Evolutionary conservation across 2,797 vertebrate genomes (phyloP).

Genomic region (Alfaro cultratus): DNA sequence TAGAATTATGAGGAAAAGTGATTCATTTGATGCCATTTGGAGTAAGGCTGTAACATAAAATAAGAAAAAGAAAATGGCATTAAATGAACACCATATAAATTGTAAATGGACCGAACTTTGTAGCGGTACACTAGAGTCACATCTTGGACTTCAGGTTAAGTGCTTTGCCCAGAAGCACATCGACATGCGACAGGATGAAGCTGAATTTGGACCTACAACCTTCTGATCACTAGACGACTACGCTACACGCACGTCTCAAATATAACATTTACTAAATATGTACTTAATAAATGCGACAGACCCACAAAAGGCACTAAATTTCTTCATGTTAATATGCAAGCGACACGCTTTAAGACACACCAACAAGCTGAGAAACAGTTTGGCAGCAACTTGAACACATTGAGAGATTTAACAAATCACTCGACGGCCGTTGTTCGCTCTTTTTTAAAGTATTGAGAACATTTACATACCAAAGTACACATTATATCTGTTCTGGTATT

Average conservation of each 20-base stretch:
- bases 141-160: no score
- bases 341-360: not conserved
- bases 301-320: not conserved
- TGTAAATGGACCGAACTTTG: no score
- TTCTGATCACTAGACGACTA: no score
- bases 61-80: not conserved
- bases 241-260: no score
- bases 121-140: no score
- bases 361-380: not conserved
- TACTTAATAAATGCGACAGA: not conserved
- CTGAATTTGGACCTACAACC: no score
- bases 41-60: not conserved
- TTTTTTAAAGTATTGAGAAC: slow-evolving; percentile 8
- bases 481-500: slow-evolving; percentile 30
- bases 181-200: no score
- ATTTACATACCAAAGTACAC: slow-evolving; percentile 24
- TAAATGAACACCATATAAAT: no score
- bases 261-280: no score
- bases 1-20: not conserved
- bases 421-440: not conserved
- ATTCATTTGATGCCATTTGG: not conserved
- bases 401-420: not conserved
- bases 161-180: no score
- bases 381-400: not conserved
- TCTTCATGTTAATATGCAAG: not conserved